Evolutionary conservation across 2,888 invertebrate genomes (phyloP), one percentile per base, ranked within the genome.

Genomic region (Coelopa pilipes): DNA sequence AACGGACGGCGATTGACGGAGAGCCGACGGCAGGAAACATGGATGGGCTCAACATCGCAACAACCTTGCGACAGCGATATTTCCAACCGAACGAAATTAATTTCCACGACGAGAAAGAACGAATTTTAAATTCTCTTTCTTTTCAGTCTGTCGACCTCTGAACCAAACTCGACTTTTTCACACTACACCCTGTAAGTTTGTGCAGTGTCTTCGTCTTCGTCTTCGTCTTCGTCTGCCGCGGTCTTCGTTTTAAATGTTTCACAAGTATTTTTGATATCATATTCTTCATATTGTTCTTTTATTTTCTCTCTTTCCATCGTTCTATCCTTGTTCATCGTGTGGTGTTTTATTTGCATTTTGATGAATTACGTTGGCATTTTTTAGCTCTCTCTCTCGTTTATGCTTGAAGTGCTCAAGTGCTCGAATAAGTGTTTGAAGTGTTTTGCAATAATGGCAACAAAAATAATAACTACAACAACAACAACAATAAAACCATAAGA

Each of bases 341-440:
- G 34, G 2, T 34, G 34, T 34, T 34, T 34, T 34, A 34, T 34
- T 34, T 34, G 34, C 34, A 4, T 34, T 34, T 34, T 34, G 34
- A 4, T 7, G 34, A 34, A 34, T 4, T 34, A 34, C 7, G 2
- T 34, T 34, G 2, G 34, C 34, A 2, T 34, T 34, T 34, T 34
- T 7, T 34, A 4, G 2, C 34, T 34, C 7, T 34, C 7, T 34
- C 34, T 34, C 34, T 34, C 34, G 34, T 49, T 59, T 24, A 47
- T 70, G 70, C 62, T 50, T 70, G 34, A 70, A 49, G 70, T 62
- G 62, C 50, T 70, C 50, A 70, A 49, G 70, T 62, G 62, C 50
- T 70, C 47, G 24, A 9, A 11, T 70, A 70, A 70, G 50, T 70
- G 62, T 70, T 49, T 60, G 50, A 70, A 62, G 70, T 70, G 62